Conservation (phyloP, 2,113 vertebrate species). For the Leptosomus discolor region DNA sequence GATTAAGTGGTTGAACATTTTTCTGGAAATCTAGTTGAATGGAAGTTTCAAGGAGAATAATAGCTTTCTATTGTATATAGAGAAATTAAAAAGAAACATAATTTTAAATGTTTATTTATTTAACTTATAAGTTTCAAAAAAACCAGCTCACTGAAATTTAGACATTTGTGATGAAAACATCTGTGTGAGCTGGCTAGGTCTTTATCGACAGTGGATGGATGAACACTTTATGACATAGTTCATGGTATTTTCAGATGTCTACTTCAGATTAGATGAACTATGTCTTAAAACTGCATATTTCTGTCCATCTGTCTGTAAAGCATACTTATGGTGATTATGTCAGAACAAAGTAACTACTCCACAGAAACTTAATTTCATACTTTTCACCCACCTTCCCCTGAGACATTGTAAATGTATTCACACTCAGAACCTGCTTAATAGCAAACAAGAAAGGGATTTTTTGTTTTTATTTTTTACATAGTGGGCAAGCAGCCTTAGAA, state of each 20-base stretch:
- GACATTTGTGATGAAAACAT: neutral
- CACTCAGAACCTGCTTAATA: neutral
- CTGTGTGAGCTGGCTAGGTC: neutral
- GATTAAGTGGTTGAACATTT: neutral
- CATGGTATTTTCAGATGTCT: neutral
- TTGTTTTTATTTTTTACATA: too few relatives aligned
- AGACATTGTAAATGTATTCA: neutral
- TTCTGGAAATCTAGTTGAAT: neutral
- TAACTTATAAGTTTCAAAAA: neutral
- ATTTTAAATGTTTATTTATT: neutral
- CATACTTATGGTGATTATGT: neutral
- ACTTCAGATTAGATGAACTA: neutral
- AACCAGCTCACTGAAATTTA: neutral
- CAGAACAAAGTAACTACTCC: neutral
- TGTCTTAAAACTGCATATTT: neutral
- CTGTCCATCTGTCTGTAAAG: neutral
- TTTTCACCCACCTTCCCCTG: neutral
- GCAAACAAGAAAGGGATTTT: too few relatives aligned
- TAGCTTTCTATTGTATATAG: neutral
- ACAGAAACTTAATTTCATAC: neutral
- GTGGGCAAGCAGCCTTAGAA: neutral
- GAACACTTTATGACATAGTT: neutral
- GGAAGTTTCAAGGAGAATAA: neutral
- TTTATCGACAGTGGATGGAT: neutral
- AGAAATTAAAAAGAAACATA: neutral